Evolutionary conservation across 2,797 vertebrate genomes (phyloP), one percentile per base, ranked within the genome.

Genomic region (Uromys caudimaculatus): DNA sequence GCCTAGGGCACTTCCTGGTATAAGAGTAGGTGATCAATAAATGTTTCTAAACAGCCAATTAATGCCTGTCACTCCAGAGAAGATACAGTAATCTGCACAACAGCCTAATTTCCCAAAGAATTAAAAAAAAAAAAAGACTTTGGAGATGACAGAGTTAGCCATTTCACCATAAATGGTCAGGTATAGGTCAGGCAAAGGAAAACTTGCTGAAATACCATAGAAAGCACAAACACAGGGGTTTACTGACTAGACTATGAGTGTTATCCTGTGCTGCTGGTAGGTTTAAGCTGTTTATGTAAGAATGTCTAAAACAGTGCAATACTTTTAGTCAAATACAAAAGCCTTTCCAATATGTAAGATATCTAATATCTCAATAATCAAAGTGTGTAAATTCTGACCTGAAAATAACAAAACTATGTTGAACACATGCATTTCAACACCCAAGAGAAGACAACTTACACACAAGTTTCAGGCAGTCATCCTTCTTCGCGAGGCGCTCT

Each of bases 391-490:
- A 86, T 90, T 58, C 41, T 93, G 52, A 92, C 14, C 94, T 95
- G 58, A 94, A 95, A 95, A 58, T 78, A 76, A 90, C 27, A 83
- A 91, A 90, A 79, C 12, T 23, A 91, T 9, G 69, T 62, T 54
- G 58, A 94, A 83, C 9, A 76, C 4, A 41, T 27, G 21, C 38
- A 88, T 32, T 87, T 76, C 79, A 94, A 87, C 56, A n/a, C 62
- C 73, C 85, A 83, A 62, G 88, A 84, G 85, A 90, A 94, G 50
- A 73, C 24, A 77, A 99, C 99, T 98, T 98, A 99, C 99, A 98
- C 0, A 99, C 76, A 58, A 99, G 98, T 96, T 99, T 99, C 90
- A 99, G 99, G 97, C 99, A 99, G 95, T 99, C 99, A 90, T 98
- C 99, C 23, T 98, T 98, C 75, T 97, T 99, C 96, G 94, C 98